Evolutionary conservation across 1,140 invertebrate species (phyloP).

Genomic region (Drosophila mayri): DNA sequence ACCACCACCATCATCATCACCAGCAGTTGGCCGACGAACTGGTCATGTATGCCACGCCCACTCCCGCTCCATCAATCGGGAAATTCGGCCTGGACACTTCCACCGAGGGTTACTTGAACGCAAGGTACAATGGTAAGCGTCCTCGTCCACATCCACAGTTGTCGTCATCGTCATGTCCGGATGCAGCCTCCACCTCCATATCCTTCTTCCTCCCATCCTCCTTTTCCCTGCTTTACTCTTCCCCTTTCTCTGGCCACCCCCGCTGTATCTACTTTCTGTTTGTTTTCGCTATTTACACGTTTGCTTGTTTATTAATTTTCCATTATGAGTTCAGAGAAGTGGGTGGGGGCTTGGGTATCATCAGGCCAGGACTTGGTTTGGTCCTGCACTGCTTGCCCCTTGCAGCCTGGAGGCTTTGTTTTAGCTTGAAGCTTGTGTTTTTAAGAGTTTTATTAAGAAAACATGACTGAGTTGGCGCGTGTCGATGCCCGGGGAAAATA

Average conservation of each 20-base stretch:
- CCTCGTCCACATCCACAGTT: constrained; percentile 45
- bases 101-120: constrained; percentile 83
- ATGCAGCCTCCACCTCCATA: constrained; percentile 41
- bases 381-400: constrained; percentile 9
- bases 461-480: constrained; percentile 38
- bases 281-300: constrained; percentile 72
- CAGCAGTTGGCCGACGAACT: constrained; percentile 74
- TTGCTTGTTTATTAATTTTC: constrained; percentile 74
- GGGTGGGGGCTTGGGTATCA: constrained; percentile 5
- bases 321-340: constrained; percentile 68
- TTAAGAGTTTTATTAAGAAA: constrained; percentile 61
- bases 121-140: constrained; percentile 84
- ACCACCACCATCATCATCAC: constrained; percentile 74
- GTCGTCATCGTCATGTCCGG: constrained; percentile 31
- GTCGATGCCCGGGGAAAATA: constrained; percentile 11
- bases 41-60: constrained; percentile 76
- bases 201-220: not conserved
- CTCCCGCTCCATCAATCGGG: constrained; percentile 71
- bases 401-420: constrained; percentile 53
- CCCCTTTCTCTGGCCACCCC: not conserved
- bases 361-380: not conserved
- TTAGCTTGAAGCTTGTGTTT: constrained; percentile 58
- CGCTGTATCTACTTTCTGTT: constrained; percentile 51
- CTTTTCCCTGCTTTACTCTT: not conserved
- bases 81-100: constrained; percentile 81